Percentiles rank a stretch among this genome's conserved stretches.
Evolutionary conservation across 2,888 invertebrate species (phyloP).

Genomic region (Lithophane leautieri): DNA sequence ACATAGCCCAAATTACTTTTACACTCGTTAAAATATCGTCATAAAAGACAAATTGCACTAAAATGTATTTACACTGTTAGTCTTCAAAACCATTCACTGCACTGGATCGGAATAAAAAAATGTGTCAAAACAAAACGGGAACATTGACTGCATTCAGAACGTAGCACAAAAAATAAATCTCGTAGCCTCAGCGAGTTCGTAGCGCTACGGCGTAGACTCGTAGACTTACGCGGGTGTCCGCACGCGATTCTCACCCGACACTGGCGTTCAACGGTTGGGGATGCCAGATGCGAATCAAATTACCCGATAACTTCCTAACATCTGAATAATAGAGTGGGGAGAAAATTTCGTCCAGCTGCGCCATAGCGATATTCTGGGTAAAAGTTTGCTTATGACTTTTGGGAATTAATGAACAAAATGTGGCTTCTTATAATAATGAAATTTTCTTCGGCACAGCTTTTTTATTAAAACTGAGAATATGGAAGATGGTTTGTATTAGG

Average conservation of each 20-base stretch:
- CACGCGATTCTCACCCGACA: slow-evolving; percentile 69
- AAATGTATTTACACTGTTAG: slow-evolving; percentile 38
- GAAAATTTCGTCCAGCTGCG: slow-evolving; percentile 68
- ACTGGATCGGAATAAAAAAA: slow-evolving; percentile 51
- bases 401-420: slow-evolving; percentile 53
- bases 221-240: slow-evolving; percentile 75
- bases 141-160: slow-evolving; percentile 54
- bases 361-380: slow-evolving; percentile 46
- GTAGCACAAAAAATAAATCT: slow-evolving; percentile 60
- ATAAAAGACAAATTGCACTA: slow-evolving; percentile 37
- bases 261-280: slow-evolving; percentile 74
- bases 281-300: slow-evolving; percentile 77
- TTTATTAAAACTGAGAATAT: slow-evolving; percentile 21
- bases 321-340: slow-evolving; percentile 70
- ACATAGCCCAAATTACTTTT: slow-evolving; percentile 60
- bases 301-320: slow-evolving; percentile 72
- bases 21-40: slow-evolving; percentile 43
- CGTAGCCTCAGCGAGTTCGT: slow-evolving; percentile 71
- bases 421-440: slow-evolving; percentile 51
- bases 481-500: slow-evolving; percentile 16
- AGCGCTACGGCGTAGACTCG: slow-evolving; percentile 78
- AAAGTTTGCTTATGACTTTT: slow-evolving; percentile 56
- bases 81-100: slow-evolving; percentile 61
- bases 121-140: slow-evolving; percentile 55
- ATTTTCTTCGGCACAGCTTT: slow-evolving; percentile 3